Percentiles rank a stretch among this genome's conserved stretches.
These are phyloP conservation scores for Boulengeromyrus knoepffleri DNA, from an alignment of 2,113 vertebrate species.

Conservation along the genomic window DNA sequence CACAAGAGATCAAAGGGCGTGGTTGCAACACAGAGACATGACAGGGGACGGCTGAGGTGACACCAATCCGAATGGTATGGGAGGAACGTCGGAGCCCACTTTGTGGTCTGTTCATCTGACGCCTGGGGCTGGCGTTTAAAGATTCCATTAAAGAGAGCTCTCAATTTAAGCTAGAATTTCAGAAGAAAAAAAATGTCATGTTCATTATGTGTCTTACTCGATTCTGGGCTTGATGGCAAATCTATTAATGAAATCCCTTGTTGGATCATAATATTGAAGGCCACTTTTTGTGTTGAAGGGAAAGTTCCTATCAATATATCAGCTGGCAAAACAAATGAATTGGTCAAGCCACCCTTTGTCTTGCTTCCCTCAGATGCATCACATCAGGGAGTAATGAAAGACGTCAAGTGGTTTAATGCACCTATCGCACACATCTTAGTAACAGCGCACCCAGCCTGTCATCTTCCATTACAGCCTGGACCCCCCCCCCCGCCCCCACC, in stretches of 20 bases:
- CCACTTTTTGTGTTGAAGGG: not conserved
- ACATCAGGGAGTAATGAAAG: not conserved
- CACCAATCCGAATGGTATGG: not conserved
- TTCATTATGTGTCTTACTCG: not conserved
- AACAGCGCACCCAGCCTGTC: not conserved
- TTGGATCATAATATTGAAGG: not conserved
- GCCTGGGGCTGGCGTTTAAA: slow-evolving; percentile 12
- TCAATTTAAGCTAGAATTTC: not conserved
- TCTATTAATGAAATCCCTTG: not conserved
- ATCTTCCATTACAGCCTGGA: not conserved
- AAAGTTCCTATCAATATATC: not conserved
- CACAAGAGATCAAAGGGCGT: not conserved
- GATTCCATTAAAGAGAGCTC: not conserved
- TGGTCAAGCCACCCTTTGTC: not conserved
- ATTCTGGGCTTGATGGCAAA: not conserved
- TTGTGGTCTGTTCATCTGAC: slow-evolving; percentile 5
- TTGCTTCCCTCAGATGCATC: not conserved
- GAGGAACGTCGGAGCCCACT: not conserved
- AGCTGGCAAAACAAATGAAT: not conserved
- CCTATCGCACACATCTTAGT: not conserved
- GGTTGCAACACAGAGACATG: not conserved
- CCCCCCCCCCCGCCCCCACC: not conserved
- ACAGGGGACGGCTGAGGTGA: not conserved
- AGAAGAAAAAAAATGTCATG: not conserved
- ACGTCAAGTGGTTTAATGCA: not conserved